A percentile compares a stretch with the other conserved stretches of the same genome.
phyloP scores from a whole-genome alignment of 2,888 invertebrate genomes.

The Caenorhabditis sulstoni region DNA sequence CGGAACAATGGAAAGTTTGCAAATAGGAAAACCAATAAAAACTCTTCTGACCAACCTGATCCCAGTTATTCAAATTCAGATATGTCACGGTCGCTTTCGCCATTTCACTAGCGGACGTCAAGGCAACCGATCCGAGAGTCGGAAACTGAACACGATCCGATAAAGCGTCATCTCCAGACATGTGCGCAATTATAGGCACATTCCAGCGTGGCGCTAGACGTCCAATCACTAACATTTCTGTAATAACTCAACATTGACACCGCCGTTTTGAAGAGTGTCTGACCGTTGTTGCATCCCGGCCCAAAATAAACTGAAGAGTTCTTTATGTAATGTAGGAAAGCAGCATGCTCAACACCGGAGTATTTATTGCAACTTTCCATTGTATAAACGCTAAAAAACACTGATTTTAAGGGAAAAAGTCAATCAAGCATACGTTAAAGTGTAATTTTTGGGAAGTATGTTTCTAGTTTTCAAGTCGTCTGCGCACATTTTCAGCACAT shows the following conservation, averaged over 20 bases:
- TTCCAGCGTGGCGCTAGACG: constrained; percentile 79
- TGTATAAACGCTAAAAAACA: constrained; percentile 72
- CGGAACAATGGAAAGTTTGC: too few species aligned
- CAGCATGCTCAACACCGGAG: constrained; percentile 79
- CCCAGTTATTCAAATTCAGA: constrained; percentile 77
- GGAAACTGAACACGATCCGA: constrained; percentile 76
- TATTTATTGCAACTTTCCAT: constrained; percentile 79
- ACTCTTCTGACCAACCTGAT: too few species aligned
- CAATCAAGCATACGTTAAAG: constrained; percentile 56
- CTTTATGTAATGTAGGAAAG: constrained; percentile 78
- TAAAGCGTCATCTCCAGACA: constrained; percentile 79
- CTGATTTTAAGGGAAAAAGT: not conserved
- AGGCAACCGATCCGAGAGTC: constrained; percentile 78
- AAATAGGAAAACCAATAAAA: too few species aligned
- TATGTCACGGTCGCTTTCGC: constrained; percentile 77
- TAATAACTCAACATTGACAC: not conserved
- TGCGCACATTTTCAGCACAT: constrained; percentile 71
- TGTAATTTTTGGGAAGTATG: constrained; percentile 70
- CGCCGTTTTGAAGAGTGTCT: not conserved
- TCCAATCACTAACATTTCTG: constrained; percentile 80
- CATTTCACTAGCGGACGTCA: constrained; percentile 80
- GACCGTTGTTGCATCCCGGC: constrained; percentile 80
- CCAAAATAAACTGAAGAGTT: constrained; percentile 79
- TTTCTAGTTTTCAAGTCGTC: constrained; percentile 68
- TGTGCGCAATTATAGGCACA: constrained; percentile 79